Percentiles rank a stretch among this genome's conserved stretches.
Evolutionary conservation across 2,888 invertebrate genomes (phyloP).

Genomic region (Mythimna vitellina): DNA sequence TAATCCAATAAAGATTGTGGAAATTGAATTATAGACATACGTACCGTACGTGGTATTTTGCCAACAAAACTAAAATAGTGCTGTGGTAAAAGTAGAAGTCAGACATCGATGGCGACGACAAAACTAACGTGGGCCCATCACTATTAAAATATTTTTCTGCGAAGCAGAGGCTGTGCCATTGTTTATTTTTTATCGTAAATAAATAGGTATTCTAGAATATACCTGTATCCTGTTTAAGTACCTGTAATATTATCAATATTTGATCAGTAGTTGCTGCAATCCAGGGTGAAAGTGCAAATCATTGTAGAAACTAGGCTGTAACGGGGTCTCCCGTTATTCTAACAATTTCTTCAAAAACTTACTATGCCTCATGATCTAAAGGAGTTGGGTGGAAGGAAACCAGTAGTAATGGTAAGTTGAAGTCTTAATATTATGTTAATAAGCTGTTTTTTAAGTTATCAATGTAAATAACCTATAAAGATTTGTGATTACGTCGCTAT

Average conservation of each 20-base stretch:
- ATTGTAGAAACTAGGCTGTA: slow-evolving; percentile 58
- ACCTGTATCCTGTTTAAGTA: neutral
- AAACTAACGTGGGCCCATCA: slow-evolving; percentile 5
- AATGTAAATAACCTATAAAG: slow-evolving; percentile 13
- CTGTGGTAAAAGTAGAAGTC: neutral
- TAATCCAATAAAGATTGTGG: too few relatives aligned
- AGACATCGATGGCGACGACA: neutral
- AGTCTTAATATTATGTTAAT: neutral
- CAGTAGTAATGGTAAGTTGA: slow-evolving; percentile 81
- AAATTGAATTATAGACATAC: neutral
- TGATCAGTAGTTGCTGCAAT: neutral
- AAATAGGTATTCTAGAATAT: slow-evolving; percentile 17
- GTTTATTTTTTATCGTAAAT: slow-evolving; percentile 46
- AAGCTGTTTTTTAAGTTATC: neutral
- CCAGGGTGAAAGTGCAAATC: slow-evolving; percentile 39
- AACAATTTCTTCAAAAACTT: slow-evolving; percentile 68
- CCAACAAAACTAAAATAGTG: neutral
- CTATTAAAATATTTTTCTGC: slow-evolving; percentile 37
- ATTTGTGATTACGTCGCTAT: slow-evolving; percentile 15
- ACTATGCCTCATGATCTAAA: slow-evolving; percentile 89
- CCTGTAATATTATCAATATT: slow-evolving; percentile 2
- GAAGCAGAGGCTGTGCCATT: slow-evolving; percentile 15
- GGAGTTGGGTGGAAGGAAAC: slow-evolving; percentile 86
- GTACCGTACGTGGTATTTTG: neutral
- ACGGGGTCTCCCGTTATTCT: slow-evolving; percentile 74